Conservation (phyloP, 2,797 vertebrate species). For the Phalanger gymnotis region DNA sequence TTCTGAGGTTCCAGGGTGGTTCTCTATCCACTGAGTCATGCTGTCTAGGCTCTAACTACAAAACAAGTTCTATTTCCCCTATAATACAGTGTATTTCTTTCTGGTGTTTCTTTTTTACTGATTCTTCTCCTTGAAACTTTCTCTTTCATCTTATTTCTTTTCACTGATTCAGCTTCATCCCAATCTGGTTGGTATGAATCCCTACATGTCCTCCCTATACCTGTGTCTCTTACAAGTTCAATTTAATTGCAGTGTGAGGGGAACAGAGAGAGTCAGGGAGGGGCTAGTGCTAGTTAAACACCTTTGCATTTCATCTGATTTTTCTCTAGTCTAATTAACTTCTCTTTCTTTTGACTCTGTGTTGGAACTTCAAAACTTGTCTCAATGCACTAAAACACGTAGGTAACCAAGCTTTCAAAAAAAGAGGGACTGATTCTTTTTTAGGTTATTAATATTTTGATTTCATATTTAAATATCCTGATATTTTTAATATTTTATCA, state of each 20-base stretch:
- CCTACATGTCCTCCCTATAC: neutral
- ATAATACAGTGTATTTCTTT: neutral
- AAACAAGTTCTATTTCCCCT: too few relatives aligned
- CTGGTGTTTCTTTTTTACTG: neutral
- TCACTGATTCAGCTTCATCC: constrained; percentile 11
- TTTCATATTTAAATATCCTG: too few relatives aligned
- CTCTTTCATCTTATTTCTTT: constrained; percentile 1
- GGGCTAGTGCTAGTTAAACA: neutral
- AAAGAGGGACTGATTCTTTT: neutral
- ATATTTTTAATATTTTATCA: too few relatives aligned
- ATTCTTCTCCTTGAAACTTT: neutral
- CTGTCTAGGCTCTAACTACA: too few relatives aligned
- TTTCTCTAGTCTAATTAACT: neutral
- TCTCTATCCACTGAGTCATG: too few relatives aligned
- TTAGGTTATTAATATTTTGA: neutral
- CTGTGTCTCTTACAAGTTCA: constrained; percentile 29
- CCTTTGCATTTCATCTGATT: neutral
- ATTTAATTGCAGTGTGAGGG: constrained; percentile 13
- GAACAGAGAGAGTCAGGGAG: too few relatives aligned
- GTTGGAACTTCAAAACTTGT: neutral
- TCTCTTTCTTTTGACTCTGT: neutral
- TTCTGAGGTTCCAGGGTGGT: too few relatives aligned
- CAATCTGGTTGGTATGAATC: constrained; percentile 7
- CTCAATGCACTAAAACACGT: neutral
- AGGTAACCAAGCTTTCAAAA: constrained; percentile 28